Evolutionary conservation across 2,797 vertebrate species (phyloP), one percentile per base, ranked within the genome.

Genomic region (Corythornis leucogaster): DNA sequence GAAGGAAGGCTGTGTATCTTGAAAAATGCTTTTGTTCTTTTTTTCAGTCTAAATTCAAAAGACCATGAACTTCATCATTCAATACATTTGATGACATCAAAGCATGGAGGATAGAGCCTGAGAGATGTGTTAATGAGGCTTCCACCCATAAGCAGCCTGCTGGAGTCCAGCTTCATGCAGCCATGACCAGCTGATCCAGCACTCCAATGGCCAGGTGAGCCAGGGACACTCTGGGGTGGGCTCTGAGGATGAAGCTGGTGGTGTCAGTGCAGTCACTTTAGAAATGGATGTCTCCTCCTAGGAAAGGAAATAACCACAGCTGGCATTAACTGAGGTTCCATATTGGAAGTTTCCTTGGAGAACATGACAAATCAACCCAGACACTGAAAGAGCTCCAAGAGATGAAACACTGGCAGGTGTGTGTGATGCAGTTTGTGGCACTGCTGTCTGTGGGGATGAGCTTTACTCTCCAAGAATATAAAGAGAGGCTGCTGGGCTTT

Each of bases 1-100:
- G 17, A 53, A 89, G 21, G 11, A 79, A 73, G 55, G 16, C 5
- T 64, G 30, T 3, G 14, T 74, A 61, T 83, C 55, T 63, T 66
- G 55, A 31, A 30, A 0, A 0, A 48, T 11, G 11, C 35, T 38
- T 15, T 14, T 15, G 73, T 51, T 48, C 40, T 30, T 68, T 26
- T 48, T 30, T 68, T 30, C 21, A 76, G 7, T 28, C 16, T 63
- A 12, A 53, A 31, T 30, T 71, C 35, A 40, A 40, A 85, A 81
- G 63, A 6, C 35, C 30, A 18, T 7, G 26, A 17, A 16, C 24
- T 33, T 81, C 33, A 17, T 13, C 18, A 8, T 80, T 77, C 43
- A 10, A 3, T 80, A 25, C 13, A 9, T 35, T 61, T 63, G 40
- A 18, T 66, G 19, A 28, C 22, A 85, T 26, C 22, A 46, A 71